A percentile compares a stretch with the other conserved stretches of the same genome.
phyloP scores from a whole-genome alignment of 1,140 invertebrate genomes.

The Atta cephalotes region DNA sequence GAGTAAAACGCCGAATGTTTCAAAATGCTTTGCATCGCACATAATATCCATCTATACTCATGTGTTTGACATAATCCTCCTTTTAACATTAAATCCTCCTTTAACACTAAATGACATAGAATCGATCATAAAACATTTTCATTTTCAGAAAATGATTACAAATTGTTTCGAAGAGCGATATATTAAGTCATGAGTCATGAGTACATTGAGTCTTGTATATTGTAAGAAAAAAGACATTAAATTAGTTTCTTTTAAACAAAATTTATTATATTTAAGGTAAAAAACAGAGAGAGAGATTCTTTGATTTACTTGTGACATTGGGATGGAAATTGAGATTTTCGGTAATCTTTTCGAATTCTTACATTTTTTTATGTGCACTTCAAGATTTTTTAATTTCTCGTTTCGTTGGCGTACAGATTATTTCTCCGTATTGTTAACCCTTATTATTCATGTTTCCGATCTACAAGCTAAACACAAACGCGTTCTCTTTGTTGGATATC shows the following conservation, averaged over 20 bases:
- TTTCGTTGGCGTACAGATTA: background rate
- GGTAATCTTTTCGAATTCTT: background rate
- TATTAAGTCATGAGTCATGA: background rate
- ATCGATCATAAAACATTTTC: background rate
- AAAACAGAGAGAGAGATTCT: background rate
- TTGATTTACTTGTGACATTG: background rate
- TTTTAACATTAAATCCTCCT: background rate
- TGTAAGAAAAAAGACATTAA: background rate
- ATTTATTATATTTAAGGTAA: background rate
- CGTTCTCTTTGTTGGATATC: conserved; percentile 29
- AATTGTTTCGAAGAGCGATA: background rate
- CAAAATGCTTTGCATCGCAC: conserved; percentile 15
- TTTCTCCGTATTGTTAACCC: background rate
- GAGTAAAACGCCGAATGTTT: background rate
- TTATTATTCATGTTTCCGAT: conserved; percentile 22
- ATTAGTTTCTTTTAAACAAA: background rate
- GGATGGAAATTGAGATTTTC: background rate
- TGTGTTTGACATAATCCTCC: background rate
- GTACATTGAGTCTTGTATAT: background rate
- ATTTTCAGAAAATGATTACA: background rate
- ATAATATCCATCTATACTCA: background rate
- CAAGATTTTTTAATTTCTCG: background rate
- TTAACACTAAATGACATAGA: background rate
- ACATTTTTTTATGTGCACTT: background rate
- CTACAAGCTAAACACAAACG: conserved; percentile 51